Percentiles rank a stretch among this genome's conserved stretches.
Conservation (phyloP, 1,140 invertebrate species). For the Archivesica marissinica region DNA sequence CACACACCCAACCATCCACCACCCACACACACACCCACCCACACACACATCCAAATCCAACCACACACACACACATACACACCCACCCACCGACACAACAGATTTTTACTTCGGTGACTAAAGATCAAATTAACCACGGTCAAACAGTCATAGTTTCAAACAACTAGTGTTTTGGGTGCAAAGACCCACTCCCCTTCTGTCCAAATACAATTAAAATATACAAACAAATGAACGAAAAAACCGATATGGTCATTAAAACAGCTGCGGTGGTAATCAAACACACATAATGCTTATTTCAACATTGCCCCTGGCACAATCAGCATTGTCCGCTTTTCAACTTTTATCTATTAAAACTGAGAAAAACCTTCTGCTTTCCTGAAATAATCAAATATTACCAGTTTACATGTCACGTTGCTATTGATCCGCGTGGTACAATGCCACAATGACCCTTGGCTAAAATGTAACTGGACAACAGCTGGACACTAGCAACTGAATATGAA, state of each 20-base stretch:
- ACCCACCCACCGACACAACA: not conserved
- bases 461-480: conserved; percentile 20
- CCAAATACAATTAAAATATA: conserved; percentile 53
- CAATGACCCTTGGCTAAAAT: conserved; percentile 33
- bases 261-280: conserved; percentile 37
- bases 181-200: not conserved
- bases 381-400: conserved; percentile 30
- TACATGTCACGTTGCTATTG: conserved; percentile 4
- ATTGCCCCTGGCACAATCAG: not conserved
- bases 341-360: conserved; percentile 44
- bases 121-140: conserved; percentile 11
- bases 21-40: not conserved
- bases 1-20: not conserved
- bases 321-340: conserved; percentile 30
- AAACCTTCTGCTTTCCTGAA: conserved; percentile 38
- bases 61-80: not conserved
- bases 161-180: conserved; percentile 10
- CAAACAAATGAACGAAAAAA: conserved; percentile 38
- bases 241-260: conserved; percentile 38
- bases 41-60: not conserved
- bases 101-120: conserved; percentile 12
- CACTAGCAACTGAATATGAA: not conserved
- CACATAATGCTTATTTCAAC: conserved; percentile 36
- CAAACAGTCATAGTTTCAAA: conserved; percentile 32
- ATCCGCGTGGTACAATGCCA: not conserved